A percentile compares a stretch with the other conserved stretches of the same genome.
phyloP scores from a whole-genome alignment of 1,140 invertebrate species.

The Zaprionus nigranus region DNA sequence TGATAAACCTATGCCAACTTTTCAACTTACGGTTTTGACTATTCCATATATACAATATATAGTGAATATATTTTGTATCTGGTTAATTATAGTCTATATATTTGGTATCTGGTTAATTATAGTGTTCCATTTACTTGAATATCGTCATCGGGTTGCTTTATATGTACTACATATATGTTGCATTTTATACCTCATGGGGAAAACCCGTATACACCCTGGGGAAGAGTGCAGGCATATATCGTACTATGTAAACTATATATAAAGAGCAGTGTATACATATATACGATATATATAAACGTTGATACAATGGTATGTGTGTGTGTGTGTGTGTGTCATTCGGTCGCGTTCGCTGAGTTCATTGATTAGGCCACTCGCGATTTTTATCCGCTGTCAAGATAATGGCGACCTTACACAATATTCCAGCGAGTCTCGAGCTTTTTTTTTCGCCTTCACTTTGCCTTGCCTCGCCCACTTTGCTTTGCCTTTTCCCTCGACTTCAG shows the following conservation, averaged over 20 bases:
- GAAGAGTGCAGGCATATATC: background rate
- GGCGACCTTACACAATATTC: conserved; percentile 70
- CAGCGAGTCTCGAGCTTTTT: conserved; percentile 21
- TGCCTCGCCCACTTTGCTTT: background rate
- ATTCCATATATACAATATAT: too few species aligned
- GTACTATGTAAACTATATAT: background rate
- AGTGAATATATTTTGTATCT: too few species aligned
- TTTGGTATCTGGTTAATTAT: background rate
- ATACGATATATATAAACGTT: background rate
- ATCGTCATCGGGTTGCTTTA: background rate
- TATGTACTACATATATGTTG: too few species aligned
- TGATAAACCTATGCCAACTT: too few species aligned
- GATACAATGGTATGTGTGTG: background rate
- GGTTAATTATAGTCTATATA: background rate
- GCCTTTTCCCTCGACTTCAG: background rate
- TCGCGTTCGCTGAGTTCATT: conserved; percentile 29
- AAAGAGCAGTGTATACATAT: background rate
- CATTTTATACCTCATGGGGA: background rate
- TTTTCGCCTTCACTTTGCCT: background rate
- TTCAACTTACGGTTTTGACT: too few species aligned
- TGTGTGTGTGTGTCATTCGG: background rate
- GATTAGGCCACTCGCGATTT: conserved; percentile 55
- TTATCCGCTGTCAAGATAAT: conserved; percentile 71
- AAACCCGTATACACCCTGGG: background rate
- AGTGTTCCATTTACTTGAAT: background rate